Base-by-base conservation (phyloP, 2,888 invertebrate species). In the Coelogynopora nodosa region DNA sequence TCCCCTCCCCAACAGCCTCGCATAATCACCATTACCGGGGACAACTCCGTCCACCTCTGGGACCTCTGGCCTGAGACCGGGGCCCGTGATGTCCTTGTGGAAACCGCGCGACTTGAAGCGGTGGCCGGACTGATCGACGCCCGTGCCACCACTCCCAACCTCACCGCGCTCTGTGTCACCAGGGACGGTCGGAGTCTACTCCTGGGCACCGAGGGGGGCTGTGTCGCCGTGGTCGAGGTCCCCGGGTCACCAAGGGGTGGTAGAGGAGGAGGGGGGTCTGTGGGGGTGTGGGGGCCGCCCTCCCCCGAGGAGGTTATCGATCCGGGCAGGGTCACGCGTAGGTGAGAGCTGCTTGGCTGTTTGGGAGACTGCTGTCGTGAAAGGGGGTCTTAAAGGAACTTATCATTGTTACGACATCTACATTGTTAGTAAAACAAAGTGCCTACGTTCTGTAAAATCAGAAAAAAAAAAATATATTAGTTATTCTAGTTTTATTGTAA, bases 141-240 rank as follows among this genome's bases (percentile, higher is more conserved):
- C 74, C 74, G 74, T n/a, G 74, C 74, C 74, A n/a, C 74, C 74
- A 74, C 74, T 5, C 74, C 74, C 74, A 74, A 74, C 74, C 74
- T 74, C 23, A 74, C 74, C 5, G 74, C 74, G 18, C 18, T 74
- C 23, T 74, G 74, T 23, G 74, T 74, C 18, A 74, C 74, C 23
- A 10, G 74, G 23, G 74, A 74, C 23, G 74, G 74, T 26, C 2
- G 10, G 2, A 74, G 23, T 23, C 74, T 74, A 2, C 74, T 74
- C 2, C 27, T 74, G 74, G 74, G 74, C 74, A 74, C 74, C 2
- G 74, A 74, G 74, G 74, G 74, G 18, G 74, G 74, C 5, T 74
- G 74, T 74, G 18, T 74, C 10, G 74, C 74, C 2, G 74, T 74
- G 10, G 74, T 74, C 2, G 74, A 74, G 27, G 23, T 74, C 2